Conservation (phyloP, 2,113 vertebrate species). For the Numenius arquata region DNA sequence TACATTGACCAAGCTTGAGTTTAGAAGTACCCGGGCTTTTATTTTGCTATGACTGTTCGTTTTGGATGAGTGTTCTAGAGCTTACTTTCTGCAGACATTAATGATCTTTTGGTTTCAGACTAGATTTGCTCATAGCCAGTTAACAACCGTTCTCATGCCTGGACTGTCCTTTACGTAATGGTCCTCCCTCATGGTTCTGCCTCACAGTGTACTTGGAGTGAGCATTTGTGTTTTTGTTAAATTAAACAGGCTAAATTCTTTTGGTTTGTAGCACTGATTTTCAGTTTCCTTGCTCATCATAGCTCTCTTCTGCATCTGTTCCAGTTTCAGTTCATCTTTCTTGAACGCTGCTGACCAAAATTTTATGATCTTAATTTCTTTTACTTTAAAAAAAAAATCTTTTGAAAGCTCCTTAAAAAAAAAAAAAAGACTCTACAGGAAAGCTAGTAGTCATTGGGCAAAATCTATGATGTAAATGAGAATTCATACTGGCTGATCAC, state of each 20-base stretch:
- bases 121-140: background rate
- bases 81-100: background rate
- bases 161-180: background rate
- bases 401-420: background rate
- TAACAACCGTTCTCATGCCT: background rate
- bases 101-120: background rate
- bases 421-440: background rate
- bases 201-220: background rate
- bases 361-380: background rate
- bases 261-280: background rate
- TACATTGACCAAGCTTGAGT: background rate
- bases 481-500: background rate
- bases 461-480: background rate
- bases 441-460: background rate
- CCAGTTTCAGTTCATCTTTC: conserved; percentile 12
- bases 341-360: background rate
- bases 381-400: background rate
- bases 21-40: background rate
- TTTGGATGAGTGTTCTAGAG: background rate
- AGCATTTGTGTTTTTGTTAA: background rate
- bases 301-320: background rate
- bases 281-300: background rate
- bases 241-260: background rate
- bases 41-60: background rate
- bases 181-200: background rate